phyloP scores from a whole-genome alignment of 1,140 invertebrate genomes.

The Polypedilum vanderplanki region DNA sequence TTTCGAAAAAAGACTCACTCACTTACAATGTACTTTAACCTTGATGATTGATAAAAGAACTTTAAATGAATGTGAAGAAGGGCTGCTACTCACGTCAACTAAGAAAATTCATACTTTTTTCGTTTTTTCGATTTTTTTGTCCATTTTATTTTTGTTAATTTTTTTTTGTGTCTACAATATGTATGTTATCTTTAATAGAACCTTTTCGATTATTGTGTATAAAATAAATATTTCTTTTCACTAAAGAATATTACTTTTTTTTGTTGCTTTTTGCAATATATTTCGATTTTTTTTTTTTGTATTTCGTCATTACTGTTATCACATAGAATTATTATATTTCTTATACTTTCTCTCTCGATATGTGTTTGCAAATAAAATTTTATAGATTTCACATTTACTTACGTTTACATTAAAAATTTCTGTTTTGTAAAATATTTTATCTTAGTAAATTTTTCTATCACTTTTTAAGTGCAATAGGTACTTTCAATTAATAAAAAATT shows the following conservation, averaged over 20 bases:
- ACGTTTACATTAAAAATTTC: neutral
- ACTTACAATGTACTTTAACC: neutral
- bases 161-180: neutral
- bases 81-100: neutral
- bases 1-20: neutral
- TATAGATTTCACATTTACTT: neutral
- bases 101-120: neutral
- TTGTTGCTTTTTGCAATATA: neutral
- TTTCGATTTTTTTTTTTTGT: neutral
- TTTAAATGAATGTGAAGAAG: neutral
- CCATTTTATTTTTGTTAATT: neutral
- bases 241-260: neutral
- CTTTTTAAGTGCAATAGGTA: neutral
- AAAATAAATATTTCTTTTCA: neutral
- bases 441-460: too few relatives aligned
- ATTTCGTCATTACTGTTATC: neutral
- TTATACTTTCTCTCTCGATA: neutral
- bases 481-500: neutral
- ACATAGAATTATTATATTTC: neutral
- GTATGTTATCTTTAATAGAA: neutral
- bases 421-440: neutral
- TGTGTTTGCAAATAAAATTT: neutral
- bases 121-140: constrained; percentile 2
- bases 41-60: neutral
- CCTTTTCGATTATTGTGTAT: neutral